A percentile compares a stretch with the other conserved stretches of the same genome.
Evolutionary conservation across 2,797 vertebrate species (phyloP).

Genomic region (Rallus crepitans): DNA sequence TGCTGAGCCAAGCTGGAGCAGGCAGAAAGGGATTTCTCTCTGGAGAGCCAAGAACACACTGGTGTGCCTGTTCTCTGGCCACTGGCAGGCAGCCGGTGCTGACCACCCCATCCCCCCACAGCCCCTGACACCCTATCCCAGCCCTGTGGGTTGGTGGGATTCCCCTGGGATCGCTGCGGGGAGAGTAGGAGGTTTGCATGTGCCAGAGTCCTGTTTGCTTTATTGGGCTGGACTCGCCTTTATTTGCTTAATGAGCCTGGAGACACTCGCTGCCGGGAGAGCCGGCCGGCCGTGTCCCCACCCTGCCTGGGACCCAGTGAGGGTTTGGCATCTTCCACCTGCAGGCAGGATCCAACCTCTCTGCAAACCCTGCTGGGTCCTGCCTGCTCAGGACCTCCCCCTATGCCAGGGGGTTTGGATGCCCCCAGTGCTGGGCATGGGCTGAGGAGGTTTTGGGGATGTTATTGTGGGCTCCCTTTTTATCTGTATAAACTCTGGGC

Average conservation of each 20-base stretch:
- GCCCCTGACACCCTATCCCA: neutral
- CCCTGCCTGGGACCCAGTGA: neutral
- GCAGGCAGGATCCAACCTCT: neutral
- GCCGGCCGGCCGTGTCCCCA: neutral
- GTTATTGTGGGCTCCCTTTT: fast-evolving
- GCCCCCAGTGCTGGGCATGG: neutral
- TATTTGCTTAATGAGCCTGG: conserved; percentile 60
- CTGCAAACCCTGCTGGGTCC: neutral
- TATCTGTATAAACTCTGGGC: neutral
- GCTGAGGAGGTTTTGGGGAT: neutral
- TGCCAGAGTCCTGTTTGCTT: conserved; percentile 68
- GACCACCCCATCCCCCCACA: neutral
- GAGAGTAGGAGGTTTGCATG: neutral
- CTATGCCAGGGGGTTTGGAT: fast-evolving
- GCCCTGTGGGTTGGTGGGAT: neutral
- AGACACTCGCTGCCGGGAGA: neutral
- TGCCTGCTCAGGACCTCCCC: fast-evolving
- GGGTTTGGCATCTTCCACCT: neutral
- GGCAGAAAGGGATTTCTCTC: neutral
- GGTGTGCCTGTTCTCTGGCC: neutral
- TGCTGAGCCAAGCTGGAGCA: fast-evolving
- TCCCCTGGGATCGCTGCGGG: neutral
- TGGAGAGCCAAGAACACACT: neutral
- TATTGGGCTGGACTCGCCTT: conserved; percentile 47
- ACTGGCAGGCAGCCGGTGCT: neutral